These are phyloP conservation scores for Rhinoptilus africanus DNA, from an alignment of 2,113 vertebrate species.

Conservation along the genomic window DNA sequence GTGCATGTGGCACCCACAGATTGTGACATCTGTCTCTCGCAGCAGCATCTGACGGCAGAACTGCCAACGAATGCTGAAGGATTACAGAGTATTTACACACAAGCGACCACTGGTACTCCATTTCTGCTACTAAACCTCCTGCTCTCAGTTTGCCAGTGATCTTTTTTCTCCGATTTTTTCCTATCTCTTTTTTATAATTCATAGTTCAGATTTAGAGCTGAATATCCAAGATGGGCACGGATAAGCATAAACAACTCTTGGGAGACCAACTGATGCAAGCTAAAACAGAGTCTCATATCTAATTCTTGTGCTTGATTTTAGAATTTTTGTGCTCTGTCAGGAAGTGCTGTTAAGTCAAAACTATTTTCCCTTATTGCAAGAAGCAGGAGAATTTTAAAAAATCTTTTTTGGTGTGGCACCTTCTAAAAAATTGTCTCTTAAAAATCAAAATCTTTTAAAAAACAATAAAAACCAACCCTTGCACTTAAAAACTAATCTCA, in stretches of 20 bases:
- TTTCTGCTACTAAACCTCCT: background rate
- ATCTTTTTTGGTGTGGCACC: background rate
- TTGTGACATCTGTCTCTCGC: accelerated
- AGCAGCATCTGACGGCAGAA: background rate
- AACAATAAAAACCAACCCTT: background rate
- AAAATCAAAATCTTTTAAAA: background rate
- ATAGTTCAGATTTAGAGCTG: background rate
- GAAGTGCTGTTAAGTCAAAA: background rate
- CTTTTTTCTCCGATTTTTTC: background rate
- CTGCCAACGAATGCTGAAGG: background rate
- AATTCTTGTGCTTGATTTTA: background rate
- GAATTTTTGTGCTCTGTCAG: background rate
- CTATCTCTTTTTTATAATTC: background rate
- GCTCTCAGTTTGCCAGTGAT: background rate
- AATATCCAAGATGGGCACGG: background rate
- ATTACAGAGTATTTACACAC: background rate
- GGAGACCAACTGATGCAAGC: background rate
- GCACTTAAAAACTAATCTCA: background rate
- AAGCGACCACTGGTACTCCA: background rate
- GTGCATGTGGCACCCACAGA: background rate
- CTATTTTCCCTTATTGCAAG: background rate
- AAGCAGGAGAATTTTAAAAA: background rate
- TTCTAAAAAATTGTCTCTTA: background rate
- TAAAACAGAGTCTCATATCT: background rate
- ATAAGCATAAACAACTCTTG: background rate